Base-by-base conservation (phyloP, 2,113 vertebrate genomes). In the Philantomba maxwellii region DNA sequence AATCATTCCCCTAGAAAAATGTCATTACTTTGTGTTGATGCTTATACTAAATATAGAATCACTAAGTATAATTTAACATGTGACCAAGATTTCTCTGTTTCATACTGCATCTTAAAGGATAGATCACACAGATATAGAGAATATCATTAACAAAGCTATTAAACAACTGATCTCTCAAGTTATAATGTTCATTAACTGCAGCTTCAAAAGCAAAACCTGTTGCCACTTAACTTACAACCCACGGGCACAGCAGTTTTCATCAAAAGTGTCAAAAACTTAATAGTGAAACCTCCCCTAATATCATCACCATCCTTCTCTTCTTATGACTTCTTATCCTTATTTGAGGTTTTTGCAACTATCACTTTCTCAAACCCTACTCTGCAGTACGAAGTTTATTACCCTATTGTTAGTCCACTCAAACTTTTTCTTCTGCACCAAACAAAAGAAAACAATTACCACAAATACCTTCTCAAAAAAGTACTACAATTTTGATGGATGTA, bases 361-460 rank as follows among this genome's bases (percentile, higher is more conserved):
- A 94, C 84, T 88, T 96, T 97, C 86, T 95, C 93, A 93, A n/a
- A 33, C 47, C 53, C 88, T 93, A 96, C 12, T 90, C 36, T 73
- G 45, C 70, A 91, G 39, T 39, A 39, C 39, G 43, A 95, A 93
- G 66, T 89, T 92, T 96, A 96, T 91, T 97, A 86, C 66, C 86
- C 94, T 96, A 97, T 3, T 93, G 36, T 97, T 95, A 95, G 70
- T 93, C 70, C 92, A 97, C 26, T 78, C 81, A 93, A 70, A 96
- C 25, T 91, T 94, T 97, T 49, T 96, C 89, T 95, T 97, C 45
- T 91, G 70, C 57, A 93, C 55, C 94, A 88, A 97, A 93, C 19
- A 97, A 90, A 96, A 73, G 49, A 95, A 97, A 97, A 94, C 45
- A 90, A 88, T 86, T 87, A 94, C 86, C 89, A 94, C 57, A 94